phyloP scores from a whole-genome alignment of 1,140 invertebrate species.

The Schlechtendalia chinensis region DNA sequence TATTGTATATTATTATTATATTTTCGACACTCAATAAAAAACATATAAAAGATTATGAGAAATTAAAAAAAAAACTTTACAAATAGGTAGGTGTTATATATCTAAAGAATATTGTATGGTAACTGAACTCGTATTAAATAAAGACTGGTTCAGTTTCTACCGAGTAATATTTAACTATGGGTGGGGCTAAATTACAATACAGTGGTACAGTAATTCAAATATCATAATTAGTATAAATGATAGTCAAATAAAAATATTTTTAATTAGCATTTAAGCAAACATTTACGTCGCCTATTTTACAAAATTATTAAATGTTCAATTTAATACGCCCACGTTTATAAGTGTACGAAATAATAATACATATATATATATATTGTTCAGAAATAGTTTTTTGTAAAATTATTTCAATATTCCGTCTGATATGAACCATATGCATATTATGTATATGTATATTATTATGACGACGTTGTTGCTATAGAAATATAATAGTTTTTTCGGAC shows the following conservation, averaged over 20 bases:
- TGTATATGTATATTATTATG: too few relatives aligned
- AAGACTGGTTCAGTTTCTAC: not conserved
- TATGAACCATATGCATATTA: not conserved
- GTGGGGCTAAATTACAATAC: not conserved
- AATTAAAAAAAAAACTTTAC: too few relatives aligned
- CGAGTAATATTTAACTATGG: not conserved
- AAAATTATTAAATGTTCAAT: not conserved
- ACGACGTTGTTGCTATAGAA: conserved; percentile 26
- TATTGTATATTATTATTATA: too few relatives aligned
- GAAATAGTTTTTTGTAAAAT: too few relatives aligned
- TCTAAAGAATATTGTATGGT: not conserved
- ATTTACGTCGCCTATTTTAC: not conserved
- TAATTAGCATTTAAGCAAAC: not conserved
- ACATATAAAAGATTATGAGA: too few relatives aligned
- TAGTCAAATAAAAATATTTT: not conserved
- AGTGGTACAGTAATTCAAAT: not conserved
- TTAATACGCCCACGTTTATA: too few relatives aligned
- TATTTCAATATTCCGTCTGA: too few relatives aligned
- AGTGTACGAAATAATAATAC: not conserved
- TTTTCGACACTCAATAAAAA: too few relatives aligned
- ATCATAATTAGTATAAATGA: not conserved
- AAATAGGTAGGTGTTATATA: not conserved
- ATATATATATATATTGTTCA: too few relatives aligned
- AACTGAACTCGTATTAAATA: not conserved
- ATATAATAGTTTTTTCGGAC: conserved; percentile 3